Evolutionary conservation across 2,797 vertebrate genomes (phyloP).

Genomic region (Pipistrellus pygmaeus): DNA sequence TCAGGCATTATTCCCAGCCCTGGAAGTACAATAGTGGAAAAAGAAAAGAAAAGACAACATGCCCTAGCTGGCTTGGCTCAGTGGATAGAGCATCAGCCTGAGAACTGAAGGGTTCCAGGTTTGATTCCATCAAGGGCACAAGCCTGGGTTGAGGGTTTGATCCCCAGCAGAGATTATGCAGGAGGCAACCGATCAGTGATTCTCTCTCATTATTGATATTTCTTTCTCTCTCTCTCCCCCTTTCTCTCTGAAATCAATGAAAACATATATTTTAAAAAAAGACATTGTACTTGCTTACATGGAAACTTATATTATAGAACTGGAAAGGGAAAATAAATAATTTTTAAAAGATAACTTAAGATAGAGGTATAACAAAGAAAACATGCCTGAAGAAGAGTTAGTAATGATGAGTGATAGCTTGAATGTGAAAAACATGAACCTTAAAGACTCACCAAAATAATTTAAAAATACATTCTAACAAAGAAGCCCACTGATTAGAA

Average conservation of each 20-base stretch:
- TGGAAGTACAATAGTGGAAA: neutral
- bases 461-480: neutral
- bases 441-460: neutral
- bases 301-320: neutral
- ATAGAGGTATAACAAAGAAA: neutral
- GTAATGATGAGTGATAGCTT: neutral
- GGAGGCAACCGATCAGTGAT: too few relatives aligned
- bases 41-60: neutral
- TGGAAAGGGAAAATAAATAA: neutral
- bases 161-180: too few relatives aligned
- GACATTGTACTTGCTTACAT: neutral
- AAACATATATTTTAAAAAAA: neutral
- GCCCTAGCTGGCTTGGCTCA: neutral
- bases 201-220: too few relatives aligned
- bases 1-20: neutral
- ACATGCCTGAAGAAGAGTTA: neutral
- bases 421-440: slow-evolving; percentile 24
- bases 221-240: too few relatives aligned
- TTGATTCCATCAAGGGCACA: too few relatives aligned
- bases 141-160: too few relatives aligned
- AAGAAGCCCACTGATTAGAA: neutral
- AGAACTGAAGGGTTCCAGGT: neutral
- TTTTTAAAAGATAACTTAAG: neutral
- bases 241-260: too few relatives aligned
- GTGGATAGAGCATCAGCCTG: too few relatives aligned